Percentiles rank a stretch among this genome's conserved stretches.
Evolutionary conservation across 37 sponge, comb jelly and placozoan species (phyloP).

Genomic region (Ephydatia muelleri): DNA sequence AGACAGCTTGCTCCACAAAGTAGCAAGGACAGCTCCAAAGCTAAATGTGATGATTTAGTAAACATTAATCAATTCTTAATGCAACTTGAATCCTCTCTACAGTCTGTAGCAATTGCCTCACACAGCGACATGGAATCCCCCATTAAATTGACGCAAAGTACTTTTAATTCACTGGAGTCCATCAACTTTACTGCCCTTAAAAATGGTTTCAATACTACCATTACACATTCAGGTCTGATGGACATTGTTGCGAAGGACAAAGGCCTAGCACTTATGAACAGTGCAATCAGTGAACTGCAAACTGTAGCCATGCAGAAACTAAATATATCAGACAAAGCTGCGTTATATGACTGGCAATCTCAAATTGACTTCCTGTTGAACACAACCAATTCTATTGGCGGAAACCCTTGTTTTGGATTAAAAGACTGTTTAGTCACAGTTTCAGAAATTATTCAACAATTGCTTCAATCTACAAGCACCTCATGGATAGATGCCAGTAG

Average conservation of each 20-base stretch:
- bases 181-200: conserved; percentile 16
- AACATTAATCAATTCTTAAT: conserved; percentile 7
- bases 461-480: not conserved
- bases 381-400: conserved; percentile 4
- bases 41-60: conserved; percentile 12
- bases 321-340: not conserved
- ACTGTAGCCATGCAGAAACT: not conserved
- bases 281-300: not conserved
- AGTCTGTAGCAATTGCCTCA: not conserved
- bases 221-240: not conserved
- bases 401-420: conserved; percentile 24
- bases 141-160: not conserved
- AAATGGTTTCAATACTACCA: conserved; percentile 9
- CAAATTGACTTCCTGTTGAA: conserved; percentile 11
- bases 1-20: not conserved
- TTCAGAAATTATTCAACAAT: not conserved
- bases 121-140: not conserved
- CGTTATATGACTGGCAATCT: conserved; percentile 41
- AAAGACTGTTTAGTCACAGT: conserved; percentile 25
- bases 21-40: not conserved
- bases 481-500: not conserved
- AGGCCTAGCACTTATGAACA: not conserved
- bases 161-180: not conserved
- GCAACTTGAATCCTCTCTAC: conserved; percentile 7
- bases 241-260: not conserved